Evolutionary conservation across 2,888 invertebrate species (phyloP), one percentile per base, ranked within the genome.

Genomic region (Ormyrus labotus): DNA sequence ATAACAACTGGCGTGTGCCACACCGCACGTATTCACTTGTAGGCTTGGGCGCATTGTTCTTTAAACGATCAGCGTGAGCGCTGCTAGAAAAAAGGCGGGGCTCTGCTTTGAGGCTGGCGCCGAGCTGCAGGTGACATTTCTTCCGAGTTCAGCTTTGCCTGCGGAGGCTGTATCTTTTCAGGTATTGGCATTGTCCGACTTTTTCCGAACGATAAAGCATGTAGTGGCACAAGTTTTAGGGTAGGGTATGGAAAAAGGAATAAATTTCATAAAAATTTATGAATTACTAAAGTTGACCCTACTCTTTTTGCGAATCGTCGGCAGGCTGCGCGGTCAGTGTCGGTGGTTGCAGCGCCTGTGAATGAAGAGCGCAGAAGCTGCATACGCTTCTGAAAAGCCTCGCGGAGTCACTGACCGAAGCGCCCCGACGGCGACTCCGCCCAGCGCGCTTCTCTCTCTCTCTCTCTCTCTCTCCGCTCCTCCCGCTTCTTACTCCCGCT

Each of bases 401-500:
- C 10, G 67, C 45, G 19, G 63, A 78, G 81, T 78, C 78, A 78
- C 70, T 81, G 78, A 78, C 78, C 81, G 73, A 64, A 68, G 50
- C 58, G 65, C 53, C 48, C 45, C 48, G 63, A 13, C 45, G 61
- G 19, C 73, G 69, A 19, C 55, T 47, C 19, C 48, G 48, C 60
- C 65, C 69, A 60, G 65, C 73, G 47, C n/a, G 13, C 10, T 73
- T 13, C 11, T 50, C 55, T 55, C 67, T n/a, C 45, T 9, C 55
- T 50, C 4, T 50, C 45, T 10, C 61, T 60, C 19, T 34, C 19
- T 51, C 61, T 51, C 34, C 34, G 13, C 34, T 50, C 48, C 64
- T 48, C 19, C n/a, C 58, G 11, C 13, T 70, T 19, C 11, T 48
- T 11, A 11, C 47, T 45, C 47, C 10, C 63, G 47, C 47, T 11